Percentiles rank a stretch among this genome's conserved stretches.
phyloP scores from a whole-genome alignment of 2,888 invertebrate species.

The Aethes cnicana region DNA sequence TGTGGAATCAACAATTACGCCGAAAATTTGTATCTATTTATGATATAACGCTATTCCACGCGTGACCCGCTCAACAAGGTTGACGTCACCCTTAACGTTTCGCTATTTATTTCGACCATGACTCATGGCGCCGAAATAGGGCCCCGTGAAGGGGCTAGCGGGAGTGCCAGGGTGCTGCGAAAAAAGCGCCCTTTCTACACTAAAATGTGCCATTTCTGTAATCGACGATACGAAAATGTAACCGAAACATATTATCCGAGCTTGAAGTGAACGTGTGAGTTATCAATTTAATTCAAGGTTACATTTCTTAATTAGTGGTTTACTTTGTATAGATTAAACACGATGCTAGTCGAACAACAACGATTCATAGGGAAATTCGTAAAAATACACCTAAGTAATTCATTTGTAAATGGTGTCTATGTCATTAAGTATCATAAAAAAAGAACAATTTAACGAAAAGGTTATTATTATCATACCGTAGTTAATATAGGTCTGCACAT shows the following conservation, averaged over 20 bases:
- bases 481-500: too few species aligned
- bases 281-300: slow-evolving; percentile 27
- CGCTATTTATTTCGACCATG: slow-evolving; percentile 29
- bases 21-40: slow-evolving; percentile 1
- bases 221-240: background rate
- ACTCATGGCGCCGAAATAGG: slow-evolving; percentile 34
- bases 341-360: too few species aligned
- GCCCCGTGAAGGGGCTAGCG: slow-evolving; percentile 9
- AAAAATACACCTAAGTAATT: too few species aligned
- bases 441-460: too few species aligned
- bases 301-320: slow-evolving; percentile 22
- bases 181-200: slow-evolving; percentile 9
- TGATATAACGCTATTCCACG: slow-evolving; percentile 29
- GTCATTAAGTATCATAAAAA: too few species aligned
- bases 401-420: too few species aligned
- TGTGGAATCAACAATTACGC: background rate
- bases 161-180: slow-evolving; percentile 17
- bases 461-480: too few species aligned
- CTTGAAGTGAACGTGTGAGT: slow-evolving; percentile 15
- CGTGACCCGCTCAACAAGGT: slow-evolving; percentile 35
- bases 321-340: slow-evolving; percentile 13
- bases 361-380: too few species aligned
- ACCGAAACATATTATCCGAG: background rate
- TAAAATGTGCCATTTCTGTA: slow-evolving; percentile 3
- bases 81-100: slow-evolving; percentile 37